These are phyloP conservation scores for Drosophila erecta DNA, from an alignment of 1,140 invertebrate species.

Conservation along the genomic window DNA sequence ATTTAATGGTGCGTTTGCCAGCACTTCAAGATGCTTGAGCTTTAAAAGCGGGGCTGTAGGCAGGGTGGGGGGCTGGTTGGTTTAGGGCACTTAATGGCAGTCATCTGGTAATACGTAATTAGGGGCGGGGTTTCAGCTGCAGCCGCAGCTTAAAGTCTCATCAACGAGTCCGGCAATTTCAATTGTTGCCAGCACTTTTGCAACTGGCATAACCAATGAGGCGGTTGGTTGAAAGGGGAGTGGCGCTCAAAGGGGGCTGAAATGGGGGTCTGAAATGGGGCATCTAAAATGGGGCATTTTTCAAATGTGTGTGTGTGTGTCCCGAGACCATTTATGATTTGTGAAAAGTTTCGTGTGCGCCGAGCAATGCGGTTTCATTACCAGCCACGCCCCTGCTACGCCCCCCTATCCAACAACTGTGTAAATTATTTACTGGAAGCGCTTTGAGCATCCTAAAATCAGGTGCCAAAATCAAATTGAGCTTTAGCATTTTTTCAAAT, in stretches of 20 bases:
- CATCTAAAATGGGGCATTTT: neutral
- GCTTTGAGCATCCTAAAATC: neutral
- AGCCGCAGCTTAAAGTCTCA: constrained; percentile 39
- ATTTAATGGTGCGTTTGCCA: constrained; percentile 67
- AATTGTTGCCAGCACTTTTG: constrained; percentile 43
- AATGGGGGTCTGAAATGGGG: neutral
- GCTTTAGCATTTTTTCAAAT: no score
- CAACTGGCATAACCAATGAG: constrained; percentile 51
- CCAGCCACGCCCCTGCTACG: constrained; percentile 4
- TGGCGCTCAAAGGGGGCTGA: no score
- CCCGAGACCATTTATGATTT: constrained; percentile 44
- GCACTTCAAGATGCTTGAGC: constrained; percentile 52
- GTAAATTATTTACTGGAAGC: constrained; percentile 23
- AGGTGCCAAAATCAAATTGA: neutral
- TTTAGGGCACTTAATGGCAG: constrained; percentile 39
- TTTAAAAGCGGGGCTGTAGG: constrained; percentile 24
- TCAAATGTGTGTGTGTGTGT: neutral
- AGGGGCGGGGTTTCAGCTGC: constrained; percentile 20
- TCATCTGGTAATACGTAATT: constrained; percentile 69
- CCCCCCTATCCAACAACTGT: constrained; percentile 4
- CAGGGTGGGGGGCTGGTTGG: no score
- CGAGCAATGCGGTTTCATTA: constrained; percentile 28
- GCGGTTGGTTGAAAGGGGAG: constrained; percentile 10
- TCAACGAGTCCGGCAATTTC: constrained; percentile 44
- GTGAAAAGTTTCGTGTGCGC: constrained; percentile 32